Evolutionary conservation across 2,888 invertebrate genomes (phyloP).

Genomic region (Conus canariensis): DNA sequence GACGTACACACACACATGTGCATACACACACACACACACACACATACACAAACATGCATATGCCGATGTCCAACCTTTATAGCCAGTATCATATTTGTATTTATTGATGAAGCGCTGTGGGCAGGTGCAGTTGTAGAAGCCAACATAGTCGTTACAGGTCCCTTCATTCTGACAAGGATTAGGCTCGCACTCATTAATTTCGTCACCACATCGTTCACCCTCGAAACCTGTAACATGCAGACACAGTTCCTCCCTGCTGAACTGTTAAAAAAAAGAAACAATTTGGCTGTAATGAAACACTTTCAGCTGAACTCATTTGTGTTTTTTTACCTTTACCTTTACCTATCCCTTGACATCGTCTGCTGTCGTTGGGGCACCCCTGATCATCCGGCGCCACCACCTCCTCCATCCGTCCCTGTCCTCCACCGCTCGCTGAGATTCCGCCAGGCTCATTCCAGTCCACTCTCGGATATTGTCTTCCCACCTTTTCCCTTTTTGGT

Average conservation of each 20-base stretch:
- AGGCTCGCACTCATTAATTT: slow-evolving; percentile 57
- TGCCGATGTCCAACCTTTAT: background rate
- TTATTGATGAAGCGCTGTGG: background rate
- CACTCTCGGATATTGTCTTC: no score
- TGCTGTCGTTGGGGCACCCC: no score
- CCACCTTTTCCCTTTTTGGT: no score
- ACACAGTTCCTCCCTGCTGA: no score
- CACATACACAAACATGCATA: background rate
- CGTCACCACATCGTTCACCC: slow-evolving; percentile 62
- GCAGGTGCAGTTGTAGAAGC: slow-evolving; percentile 48
- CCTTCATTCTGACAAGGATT: slow-evolving; percentile 50
- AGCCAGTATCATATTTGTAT: slow-evolving; percentile 9
- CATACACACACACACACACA: background rate
- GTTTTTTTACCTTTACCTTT: no score
- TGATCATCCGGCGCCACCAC: no score
- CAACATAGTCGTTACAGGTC: slow-evolving; percentile 38
- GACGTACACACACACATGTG: no score
- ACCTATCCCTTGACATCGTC: no score
- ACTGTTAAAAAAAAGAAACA: no score
- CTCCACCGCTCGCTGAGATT: no score
- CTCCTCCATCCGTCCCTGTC: no score
- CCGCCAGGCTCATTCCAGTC: no score
- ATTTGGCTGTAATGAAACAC: background rate
- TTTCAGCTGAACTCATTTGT: background rate
- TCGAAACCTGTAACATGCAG: slow-evolving; percentile 56